Conservation (phyloP, 2,113 vertebrate species). For the Ictidomys tridecemlineatus region DNA sequence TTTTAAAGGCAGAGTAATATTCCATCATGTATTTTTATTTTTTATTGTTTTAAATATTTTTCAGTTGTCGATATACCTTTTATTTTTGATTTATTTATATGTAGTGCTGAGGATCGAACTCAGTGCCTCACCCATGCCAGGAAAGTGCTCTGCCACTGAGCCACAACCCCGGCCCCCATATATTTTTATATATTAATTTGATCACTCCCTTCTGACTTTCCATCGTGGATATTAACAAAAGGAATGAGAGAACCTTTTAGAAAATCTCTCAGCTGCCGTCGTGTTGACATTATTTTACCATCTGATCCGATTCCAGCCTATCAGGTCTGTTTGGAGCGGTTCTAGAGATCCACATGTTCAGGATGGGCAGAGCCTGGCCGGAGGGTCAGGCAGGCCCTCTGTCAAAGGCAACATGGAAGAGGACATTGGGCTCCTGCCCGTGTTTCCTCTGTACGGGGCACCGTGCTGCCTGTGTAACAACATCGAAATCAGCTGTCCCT, state of each 20-base stretch:
- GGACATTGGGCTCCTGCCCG: accelerated
- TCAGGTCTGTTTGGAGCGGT: neutral
- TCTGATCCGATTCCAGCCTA: neutral
- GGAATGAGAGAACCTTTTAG: neutral
- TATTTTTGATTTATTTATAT: too few relatives aligned
- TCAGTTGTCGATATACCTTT: too few relatives aligned
- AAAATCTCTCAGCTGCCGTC: neutral
- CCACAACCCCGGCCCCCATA: too few relatives aligned
- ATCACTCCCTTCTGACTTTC: neutral
- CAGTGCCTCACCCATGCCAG: too few relatives aligned
- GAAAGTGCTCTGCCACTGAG: too few relatives aligned
- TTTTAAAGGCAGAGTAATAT: too few relatives aligned
- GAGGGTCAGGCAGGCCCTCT: neutral
- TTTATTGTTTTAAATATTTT: too few relatives aligned
- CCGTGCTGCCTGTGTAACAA: neutral
- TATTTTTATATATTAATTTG: neutral
- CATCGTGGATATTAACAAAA: neutral
- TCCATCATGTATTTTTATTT: neutral
- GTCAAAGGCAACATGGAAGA: accelerated
- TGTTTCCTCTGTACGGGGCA: neutral
- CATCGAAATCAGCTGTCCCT: neutral
- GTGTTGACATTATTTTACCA: neutral
- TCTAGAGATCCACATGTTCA: accelerated
- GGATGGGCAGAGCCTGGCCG: neutral
- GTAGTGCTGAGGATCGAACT: too few relatives aligned